Evolutionary conservation across 2,888 invertebrate genomes (phyloP).

Genomic region (Ectemnius lituratus): DNA sequence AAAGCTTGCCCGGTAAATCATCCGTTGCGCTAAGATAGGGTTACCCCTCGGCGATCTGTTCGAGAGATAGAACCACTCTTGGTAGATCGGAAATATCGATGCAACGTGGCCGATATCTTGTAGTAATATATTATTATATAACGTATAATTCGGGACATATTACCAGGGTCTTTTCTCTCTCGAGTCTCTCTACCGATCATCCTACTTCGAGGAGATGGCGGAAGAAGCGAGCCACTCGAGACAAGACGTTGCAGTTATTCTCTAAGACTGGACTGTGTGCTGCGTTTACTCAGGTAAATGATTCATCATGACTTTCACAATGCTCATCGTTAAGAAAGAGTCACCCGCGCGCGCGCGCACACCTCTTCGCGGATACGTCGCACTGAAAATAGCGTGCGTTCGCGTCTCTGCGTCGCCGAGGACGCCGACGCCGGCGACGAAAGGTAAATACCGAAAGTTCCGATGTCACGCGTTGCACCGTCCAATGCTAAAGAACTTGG

Average conservation of each 20-base stretch:
- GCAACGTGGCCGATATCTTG: background rate
- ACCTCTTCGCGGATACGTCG: too few relatives aligned
- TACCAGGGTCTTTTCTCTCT: background rate
- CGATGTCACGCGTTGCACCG: constrained; percentile 37
- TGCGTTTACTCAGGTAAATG: constrained; percentile 28
- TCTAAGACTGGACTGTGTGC: constrained; percentile 1
- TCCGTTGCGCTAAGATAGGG: constrained; percentile 34
- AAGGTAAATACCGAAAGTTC: constrained; percentile 59
- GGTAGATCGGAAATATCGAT: background rate
- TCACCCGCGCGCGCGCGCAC: background rate
- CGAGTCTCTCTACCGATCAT: background rate
- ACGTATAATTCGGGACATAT: background rate
- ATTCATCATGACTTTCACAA: constrained; percentile 53
- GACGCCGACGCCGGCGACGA: constrained; percentile 53
- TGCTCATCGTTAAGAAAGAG: constrained; percentile 21
- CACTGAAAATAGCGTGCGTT: too few relatives aligned
- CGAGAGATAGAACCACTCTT: background rate
- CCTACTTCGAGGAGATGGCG: too few relatives aligned
- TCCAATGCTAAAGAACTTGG: background rate
- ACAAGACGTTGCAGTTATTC: too few relatives aligned
- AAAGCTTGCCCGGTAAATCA: constrained; percentile 45
- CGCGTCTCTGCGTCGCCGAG: background rate
- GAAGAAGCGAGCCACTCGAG: too few relatives aligned
- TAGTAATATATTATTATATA: background rate
- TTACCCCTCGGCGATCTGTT: constrained; percentile 3